Percentiles rank a stretch among this genome's conserved stretches.
phyloP scores from a whole-genome alignment of 2,888 invertebrate species.

The Apamea epomidion region DNA sequence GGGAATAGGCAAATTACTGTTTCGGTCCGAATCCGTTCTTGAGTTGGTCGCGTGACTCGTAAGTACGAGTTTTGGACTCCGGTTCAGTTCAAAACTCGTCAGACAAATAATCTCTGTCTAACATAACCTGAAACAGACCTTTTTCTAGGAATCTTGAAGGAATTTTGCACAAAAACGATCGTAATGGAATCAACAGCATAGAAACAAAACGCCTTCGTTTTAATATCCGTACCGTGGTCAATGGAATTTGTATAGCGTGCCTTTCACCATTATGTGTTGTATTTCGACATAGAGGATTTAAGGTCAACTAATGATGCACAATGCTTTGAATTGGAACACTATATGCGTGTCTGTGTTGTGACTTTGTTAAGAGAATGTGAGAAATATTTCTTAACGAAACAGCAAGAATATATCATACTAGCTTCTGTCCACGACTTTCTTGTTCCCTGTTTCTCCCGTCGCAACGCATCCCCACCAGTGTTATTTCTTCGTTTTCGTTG shows the following conservation, averaged over 20 bases:
- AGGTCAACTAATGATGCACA: slow-evolving; percentile 36
- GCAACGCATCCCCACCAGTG: too few species aligned
- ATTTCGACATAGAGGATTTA: slow-evolving; percentile 29
- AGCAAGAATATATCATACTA: neutral
- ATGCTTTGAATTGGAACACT: slow-evolving; percentile 23
- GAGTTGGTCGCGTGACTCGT: neutral
- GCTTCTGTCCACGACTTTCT: neutral
- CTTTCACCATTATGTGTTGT: slow-evolving; percentile 16
- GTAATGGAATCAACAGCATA: neutral
- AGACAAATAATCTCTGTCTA: neutral
- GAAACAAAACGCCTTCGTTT: neutral
- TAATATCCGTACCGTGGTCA: neutral
- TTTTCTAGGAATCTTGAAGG: neutral
- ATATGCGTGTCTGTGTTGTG: slow-evolving; percentile 1
- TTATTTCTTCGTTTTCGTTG: too few species aligned
- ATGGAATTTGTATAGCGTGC: slow-evolving; percentile 3
- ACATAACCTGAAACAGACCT: neutral
- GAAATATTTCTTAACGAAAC: neutral
- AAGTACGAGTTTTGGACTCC: neutral
- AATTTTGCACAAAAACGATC: neutral
- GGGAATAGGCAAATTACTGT: neutral
- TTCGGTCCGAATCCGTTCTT: neutral
- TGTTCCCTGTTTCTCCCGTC: too few species aligned
- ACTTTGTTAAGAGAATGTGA: neutral
- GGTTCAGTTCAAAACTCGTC: neutral